Evolutionary conservation across 2,113 vertebrate species (phyloP).

Genomic region (Oryzias celebensis): DNA sequence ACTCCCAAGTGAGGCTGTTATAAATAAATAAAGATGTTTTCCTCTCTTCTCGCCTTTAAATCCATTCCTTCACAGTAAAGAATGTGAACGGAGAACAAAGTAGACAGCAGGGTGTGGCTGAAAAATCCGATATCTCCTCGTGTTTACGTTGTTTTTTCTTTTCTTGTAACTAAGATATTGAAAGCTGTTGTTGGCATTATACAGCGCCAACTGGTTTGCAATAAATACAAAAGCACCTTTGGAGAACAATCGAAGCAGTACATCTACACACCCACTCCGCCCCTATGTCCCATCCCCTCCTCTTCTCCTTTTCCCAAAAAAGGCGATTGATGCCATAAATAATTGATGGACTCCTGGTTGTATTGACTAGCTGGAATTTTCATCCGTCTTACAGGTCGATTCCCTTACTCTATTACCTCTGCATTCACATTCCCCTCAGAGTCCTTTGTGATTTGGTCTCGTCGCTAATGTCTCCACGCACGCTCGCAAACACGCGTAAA

Average conservation of each 20-base stretch:
- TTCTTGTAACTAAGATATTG: constrained; percentile 7
- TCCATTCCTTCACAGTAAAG: neutral
- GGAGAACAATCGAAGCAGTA: constrained; percentile 10
- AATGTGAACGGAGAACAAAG: neutral
- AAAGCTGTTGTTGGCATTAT: constrained; percentile 17
- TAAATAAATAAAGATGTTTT: constrained; percentile 6
- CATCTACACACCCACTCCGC: constrained; percentile 22
- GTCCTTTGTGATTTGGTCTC: constrained; percentile 28
- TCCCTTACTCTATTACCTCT: constrained; percentile 66
- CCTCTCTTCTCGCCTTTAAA: neutral
- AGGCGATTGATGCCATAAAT: constrained; percentile 68
- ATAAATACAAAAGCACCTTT: constrained; percentile 10
- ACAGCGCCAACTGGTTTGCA: neutral
- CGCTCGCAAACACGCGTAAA: constrained; percentile 20
- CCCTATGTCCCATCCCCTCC: constrained; percentile 12
- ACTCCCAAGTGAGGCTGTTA: constrained; percentile 4
- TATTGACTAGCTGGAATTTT: constrained; percentile 68
- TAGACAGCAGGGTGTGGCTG: neutral
- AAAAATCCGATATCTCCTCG: constrained; percentile 8
- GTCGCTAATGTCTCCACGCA: constrained; percentile 28
- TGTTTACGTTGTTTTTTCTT: neutral
- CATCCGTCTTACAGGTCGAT: constrained; percentile 61
- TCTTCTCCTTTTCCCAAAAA: constrained; percentile 37
- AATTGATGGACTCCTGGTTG: constrained; percentile 72
- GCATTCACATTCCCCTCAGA: constrained; percentile 29